Evolutionary conservation across 30 jellyfish, hydroid and myxozoan genomes (phyloP), one percentile per base, ranked within the genome.

Genomic region (Mastigias papua): DNA sequence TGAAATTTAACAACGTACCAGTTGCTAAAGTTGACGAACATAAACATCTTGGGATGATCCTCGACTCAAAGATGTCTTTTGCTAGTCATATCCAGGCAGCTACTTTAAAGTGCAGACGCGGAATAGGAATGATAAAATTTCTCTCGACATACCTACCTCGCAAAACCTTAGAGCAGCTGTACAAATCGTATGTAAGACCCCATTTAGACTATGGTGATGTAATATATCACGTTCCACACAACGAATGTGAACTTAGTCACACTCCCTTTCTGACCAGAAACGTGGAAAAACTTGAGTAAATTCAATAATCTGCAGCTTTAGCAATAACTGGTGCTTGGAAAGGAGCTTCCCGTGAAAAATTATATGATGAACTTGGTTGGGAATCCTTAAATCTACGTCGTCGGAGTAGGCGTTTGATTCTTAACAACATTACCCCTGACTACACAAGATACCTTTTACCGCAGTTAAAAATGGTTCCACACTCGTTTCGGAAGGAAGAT

Each of bases 361-460:
- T 42, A 42, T 42, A 42, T 15, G 54, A 42, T 42, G 54, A 42
- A 42, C 54, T 42, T 42, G 54, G 54, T 42, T 42, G 54, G 54
- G 54, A 42, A 42, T 42, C 54, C 54, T 42, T 42, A 42, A 42
- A 42, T 42, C 13, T 42, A 15, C 54, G 54, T 8, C 54, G 13
- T 42, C 13, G 54, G 54, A 42, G 54, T 42, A 42, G 54, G 54
- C 54, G 54, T 4, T 42, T 42, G 72, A 7, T 60, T 22, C 33
- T 60, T 60, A 60, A 21, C 33, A 60, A 22, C 21, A 21, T 60
- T 22, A 60, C 11, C 30, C 33, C 33, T 60, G 33, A 60, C 72
- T 60, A 60, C 21, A 60, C 72, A 60, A 60, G 72, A 21, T 27
- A 21, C 72, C 72, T 21, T 21, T 6, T 60, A 60, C 72, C 72